A percentile compares a stretch with the other conserved stretches of the same genome.
Conservation (phyloP, 2,797 vertebrate genomes). For the Oceanodroma leucorhoa region DNA sequence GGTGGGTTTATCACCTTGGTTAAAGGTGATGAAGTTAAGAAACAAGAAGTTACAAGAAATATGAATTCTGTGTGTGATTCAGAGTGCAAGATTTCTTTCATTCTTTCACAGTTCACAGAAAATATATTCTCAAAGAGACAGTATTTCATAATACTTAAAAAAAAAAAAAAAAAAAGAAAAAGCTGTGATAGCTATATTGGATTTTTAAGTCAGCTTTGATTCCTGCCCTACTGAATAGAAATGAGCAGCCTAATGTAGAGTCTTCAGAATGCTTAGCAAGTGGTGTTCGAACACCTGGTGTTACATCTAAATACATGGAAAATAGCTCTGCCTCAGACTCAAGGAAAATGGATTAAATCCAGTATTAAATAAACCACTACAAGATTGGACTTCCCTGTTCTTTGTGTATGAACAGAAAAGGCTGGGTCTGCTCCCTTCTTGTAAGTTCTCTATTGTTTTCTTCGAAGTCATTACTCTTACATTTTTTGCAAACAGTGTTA, state of each 20-base stretch:
- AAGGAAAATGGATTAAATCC: neutral
- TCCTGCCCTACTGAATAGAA: slow-evolving; percentile 17
- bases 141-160: neutral
- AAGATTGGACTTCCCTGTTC: neutral
- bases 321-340: neutral
- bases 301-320: neutral
- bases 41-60: slow-evolving; percentile 13
- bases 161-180: neutral
- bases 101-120: slow-evolving; percentile 42
- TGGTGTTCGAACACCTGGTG: neutral
- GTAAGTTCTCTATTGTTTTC: neutral
- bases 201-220: slow-evolving; percentile 56
- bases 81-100: slow-evolving; percentile 36
- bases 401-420: neutral
- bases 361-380: neutral
- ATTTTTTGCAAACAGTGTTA: neutral
- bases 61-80: neutral
- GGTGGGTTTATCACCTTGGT: slow-evolving; percentile 26
- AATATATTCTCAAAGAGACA: slow-evolving; percentile 38
- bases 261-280: neutral
- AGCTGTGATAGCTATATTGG: neutral
- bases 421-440: neutral
- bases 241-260: neutral
- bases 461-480: neutral
- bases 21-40: slow-evolving; percentile 23